A percentile compares a stretch with the other conserved stretches of the same genome.
These are phyloP conservation scores for Brachionus rubens DNA, from an alignment of 1,140 invertebrate species.

Conservation along the genomic window DNA sequence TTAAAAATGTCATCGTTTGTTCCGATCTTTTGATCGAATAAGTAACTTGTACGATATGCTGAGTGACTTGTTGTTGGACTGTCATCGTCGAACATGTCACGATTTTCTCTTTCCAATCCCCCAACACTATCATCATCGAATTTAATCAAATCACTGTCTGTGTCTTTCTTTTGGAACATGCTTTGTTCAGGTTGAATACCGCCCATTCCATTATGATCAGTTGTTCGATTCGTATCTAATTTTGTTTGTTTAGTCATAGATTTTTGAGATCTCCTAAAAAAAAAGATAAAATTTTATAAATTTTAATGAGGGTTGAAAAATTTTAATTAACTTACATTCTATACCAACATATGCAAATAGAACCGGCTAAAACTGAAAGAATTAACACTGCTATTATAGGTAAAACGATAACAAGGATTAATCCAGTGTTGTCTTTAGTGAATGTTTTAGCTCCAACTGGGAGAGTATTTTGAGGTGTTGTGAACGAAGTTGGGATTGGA, in stretches of 20 bases:
- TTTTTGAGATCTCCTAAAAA: not conserved
- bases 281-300: not conserved
- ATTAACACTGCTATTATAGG: constrained; percentile 23
- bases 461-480: not conserved
- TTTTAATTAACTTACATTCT: not conserved
- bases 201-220: too few relatives aligned
- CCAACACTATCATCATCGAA: constrained; percentile 1
- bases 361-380: not conserved
- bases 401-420: constrained; percentile 8
- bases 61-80: constrained; percentile 29
- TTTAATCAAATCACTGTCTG: constrained; percentile 13
- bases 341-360: not conserved
- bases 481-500: not conserved
- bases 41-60: constrained; percentile 9
- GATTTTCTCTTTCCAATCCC: not conserved
- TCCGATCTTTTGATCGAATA: not conserved
- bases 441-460: not conserved
- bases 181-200: not conserved
- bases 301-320: too few relatives aligned
- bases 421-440: not conserved
- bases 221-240: too few relatives aligned
- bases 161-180: constrained; percentile 29
- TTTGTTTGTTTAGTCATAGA: not conserved
- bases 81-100: not conserved
- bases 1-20: constrained; percentile 25